These are phyloP conservation scores for Dicyrtomina minuta DNA, from an alignment of 2,888 invertebrate species.

Conservation along the genomic window DNA sequence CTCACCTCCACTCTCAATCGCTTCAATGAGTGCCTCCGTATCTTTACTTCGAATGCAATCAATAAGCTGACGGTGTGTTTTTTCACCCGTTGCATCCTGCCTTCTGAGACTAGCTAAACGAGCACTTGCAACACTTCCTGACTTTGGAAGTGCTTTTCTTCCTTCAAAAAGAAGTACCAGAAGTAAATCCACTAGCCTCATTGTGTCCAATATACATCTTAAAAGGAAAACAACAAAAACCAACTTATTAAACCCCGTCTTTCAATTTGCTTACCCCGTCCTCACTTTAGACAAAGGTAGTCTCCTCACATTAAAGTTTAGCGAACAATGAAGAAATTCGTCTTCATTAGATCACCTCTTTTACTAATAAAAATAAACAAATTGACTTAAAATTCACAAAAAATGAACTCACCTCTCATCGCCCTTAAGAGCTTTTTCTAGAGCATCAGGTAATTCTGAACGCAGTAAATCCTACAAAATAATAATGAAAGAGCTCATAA, in stretches of 20 bases:
- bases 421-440: constrained; percentile 89
- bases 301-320: constrained; percentile 49
- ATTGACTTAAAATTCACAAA: no score
- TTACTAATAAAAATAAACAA: no score
- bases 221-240: neutral
- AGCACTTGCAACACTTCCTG: constrained; percentile 60
- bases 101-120: constrained; percentile 69
- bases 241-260: neutral
- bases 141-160: constrained; percentile 78
- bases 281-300: no score
- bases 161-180: constrained; percentile 94
- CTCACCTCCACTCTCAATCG: constrained; percentile 84
- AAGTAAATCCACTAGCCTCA: constrained; percentile 92
- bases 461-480: constrained; percentile 73
- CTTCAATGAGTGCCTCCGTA: constrained; percentile 93
- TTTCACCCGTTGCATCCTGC: constrained; percentile 82
- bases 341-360: no score
- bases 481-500: constrained; percentile 64
- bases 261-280: neutral
- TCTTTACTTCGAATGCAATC: constrained; percentile 98
- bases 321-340: neutral
- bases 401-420: constrained; percentile 69
- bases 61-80: constrained; percentile 92
- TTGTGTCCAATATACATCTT: constrained; percentile 90
- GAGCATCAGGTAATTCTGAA: constrained; percentile 85